Evolutionary conservation across 35 echinoderm and acorn worm genomes (phyloP), one percentile per base, ranked within the genome.

Genomic region (Amphiura filiformis): DNA sequence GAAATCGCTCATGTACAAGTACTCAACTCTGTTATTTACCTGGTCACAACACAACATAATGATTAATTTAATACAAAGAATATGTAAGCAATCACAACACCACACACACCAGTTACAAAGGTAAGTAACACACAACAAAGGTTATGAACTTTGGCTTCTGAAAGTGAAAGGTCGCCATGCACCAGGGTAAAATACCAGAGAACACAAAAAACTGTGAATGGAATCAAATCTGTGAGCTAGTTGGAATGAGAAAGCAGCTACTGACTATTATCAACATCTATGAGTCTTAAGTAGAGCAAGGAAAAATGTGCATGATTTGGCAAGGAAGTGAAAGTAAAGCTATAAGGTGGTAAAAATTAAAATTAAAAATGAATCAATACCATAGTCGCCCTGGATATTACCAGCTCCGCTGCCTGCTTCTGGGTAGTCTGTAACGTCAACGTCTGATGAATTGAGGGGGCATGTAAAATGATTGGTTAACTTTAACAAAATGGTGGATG

Each of bases 151-250:
- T 26, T 70, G 26, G 26, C 61, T 4, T 70, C 61, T 13, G 28
- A 70, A 70, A 70, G 61, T 70, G 61, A 70, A n/a, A 70, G 61
- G 61, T 15, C 61, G 26, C 61, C 61, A 70, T 70, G 61, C 61
- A 70, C 61, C 61, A 70, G 15, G 61, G 26, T 70, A 70, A 26
- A n/a, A 70, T 17, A 47, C 17, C 17, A 47, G 41, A 47, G 41
- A 9, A 17, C 17, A 47, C 17, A 17, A 47, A n/a, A 47, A 47
- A 17, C 41, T 47, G 41, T 47, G 41, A 17, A 9, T 47, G 4
- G 41, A 47, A n/a, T n/a, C 41, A 47, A 17, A 47, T 4, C 5
- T 4, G 41, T 47, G 41, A 47, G 41, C 41, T 47, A 47, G 41
- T 47, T 9, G 41, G 41, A 9, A 47, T 47, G 4, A 47, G 5